These are phyloP conservation scores for Ophraella communa DNA, from an alignment of 2,888 invertebrate species.

Conservation along the genomic window DNA sequence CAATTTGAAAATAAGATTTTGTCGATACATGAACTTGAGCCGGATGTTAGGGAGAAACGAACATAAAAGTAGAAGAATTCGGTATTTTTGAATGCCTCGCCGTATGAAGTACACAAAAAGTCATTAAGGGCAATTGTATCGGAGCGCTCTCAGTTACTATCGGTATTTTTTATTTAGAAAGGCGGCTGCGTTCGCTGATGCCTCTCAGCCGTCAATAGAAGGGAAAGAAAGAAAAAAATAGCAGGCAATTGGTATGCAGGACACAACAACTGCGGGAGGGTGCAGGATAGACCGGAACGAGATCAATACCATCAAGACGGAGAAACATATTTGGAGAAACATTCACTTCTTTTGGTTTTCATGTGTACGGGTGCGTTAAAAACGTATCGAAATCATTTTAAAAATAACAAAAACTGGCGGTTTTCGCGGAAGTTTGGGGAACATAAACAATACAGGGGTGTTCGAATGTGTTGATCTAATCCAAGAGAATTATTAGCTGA, in stretches of 20 bases:
- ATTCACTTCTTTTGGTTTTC: slow-evolving; percentile 49
- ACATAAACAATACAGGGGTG: too few relatives aligned
- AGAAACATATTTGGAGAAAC: slow-evolving; percentile 57
- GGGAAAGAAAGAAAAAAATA: slow-evolving; percentile 60
- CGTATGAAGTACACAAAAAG: slow-evolving; percentile 41
- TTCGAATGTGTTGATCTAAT: too few relatives aligned
- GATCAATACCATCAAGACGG: slow-evolving; percentile 61
- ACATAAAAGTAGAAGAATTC: slow-evolving; percentile 21
- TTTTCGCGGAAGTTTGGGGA: too few relatives aligned
- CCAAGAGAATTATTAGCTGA: too few relatives aligned
- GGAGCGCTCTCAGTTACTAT: slow-evolving; percentile 54
- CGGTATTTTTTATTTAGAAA: slow-evolving; percentile 57
- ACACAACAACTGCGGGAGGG: slow-evolving; percentile 62
- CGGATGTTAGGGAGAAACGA: slow-evolving; percentile 17
- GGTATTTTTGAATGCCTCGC: slow-evolving; percentile 14
- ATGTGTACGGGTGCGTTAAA: background rate
- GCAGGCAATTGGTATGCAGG: slow-evolving; percentile 69
- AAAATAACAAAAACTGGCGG: background rate
- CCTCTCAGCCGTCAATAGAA: slow-evolving; percentile 35
- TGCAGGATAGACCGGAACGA: slow-evolving; percentile 61
- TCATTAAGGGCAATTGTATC: slow-evolving; percentile 57
- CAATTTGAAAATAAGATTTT: slow-evolving; percentile 11
- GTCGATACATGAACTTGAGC: slow-evolving; percentile 12
- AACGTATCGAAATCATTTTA: background rate
- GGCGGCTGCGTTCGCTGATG: slow-evolving; percentile 40